These are phyloP conservation scores for Pachyseris speciosa DNA, from an alignment of 64 coral and sea anemone genomes.

Conservation along the genomic window DNA sequence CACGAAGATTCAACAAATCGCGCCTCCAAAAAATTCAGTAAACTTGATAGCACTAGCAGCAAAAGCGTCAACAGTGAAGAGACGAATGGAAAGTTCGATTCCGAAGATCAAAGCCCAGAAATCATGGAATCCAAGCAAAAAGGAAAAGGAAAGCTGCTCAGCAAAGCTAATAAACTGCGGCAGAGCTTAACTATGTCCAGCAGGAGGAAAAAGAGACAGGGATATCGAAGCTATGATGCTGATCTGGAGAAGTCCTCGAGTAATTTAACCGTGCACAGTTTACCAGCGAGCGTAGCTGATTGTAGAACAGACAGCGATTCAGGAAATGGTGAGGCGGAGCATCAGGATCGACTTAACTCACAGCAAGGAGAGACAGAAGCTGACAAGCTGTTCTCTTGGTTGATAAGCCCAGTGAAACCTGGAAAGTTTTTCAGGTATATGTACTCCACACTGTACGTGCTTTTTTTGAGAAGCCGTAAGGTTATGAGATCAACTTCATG, in stretches of 20 bases:
- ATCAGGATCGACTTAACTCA: neutral
- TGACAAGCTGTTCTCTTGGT: slow-evolving; percentile 87
- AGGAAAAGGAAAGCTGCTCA: slow-evolving; percentile 55
- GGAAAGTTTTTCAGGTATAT: slow-evolving; percentile 97
- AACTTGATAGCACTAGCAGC: slow-evolving; percentile 18
- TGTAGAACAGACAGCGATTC: slow-evolving; percentile 3
- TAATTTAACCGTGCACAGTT: neutral
- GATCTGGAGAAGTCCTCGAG: slow-evolving; percentile 22
- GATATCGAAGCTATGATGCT: slow-evolving; percentile 50
- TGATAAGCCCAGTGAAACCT: slow-evolving; percentile 94
- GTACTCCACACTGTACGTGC: neutral
- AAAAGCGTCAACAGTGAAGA: slow-evolving; percentile 17
- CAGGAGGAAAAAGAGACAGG: slow-evolving; percentile 77
- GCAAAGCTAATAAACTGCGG: slow-evolving; percentile 83
- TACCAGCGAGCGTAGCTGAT: neutral
- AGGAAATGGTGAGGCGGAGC: neutral
- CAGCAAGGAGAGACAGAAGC: slow-evolving; percentile 76
- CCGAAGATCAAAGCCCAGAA: neutral
- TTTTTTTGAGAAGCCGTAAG: neutral
- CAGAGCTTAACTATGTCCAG: slow-evolving; percentile 83
- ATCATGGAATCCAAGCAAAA: slow-evolving; percentile 39
- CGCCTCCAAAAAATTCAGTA: slow-evolving; percentile 52
- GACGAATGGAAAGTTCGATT: neutral
- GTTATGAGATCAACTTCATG: too few species aligned
- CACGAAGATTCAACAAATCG: slow-evolving; percentile 22